Conservation (phyloP, 2,113 vertebrate genomes). For the Corythornis vintsioides region DNA sequence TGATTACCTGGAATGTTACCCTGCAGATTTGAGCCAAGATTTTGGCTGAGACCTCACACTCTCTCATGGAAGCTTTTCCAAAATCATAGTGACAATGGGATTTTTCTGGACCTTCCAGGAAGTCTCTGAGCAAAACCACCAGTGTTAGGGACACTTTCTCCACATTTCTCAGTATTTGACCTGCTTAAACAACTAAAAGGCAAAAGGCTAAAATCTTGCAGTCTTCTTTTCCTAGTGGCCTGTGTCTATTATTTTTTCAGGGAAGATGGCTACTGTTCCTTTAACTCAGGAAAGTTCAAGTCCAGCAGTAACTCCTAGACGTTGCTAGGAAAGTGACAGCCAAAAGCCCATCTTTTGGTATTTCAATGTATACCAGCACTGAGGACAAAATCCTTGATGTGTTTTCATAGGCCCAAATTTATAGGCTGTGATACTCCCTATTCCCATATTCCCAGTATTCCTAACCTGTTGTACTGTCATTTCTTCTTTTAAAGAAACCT, state of each 20-base stretch:
- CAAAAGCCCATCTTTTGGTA: neutral
- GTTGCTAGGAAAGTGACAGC: neutral
- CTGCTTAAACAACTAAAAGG: neutral
- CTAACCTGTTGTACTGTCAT: neutral
- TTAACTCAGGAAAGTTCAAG: neutral
- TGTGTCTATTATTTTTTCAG: neutral
- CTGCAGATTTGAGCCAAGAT: accelerated
- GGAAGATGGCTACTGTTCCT: neutral
- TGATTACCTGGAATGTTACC: neutral
- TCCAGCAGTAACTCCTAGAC: neutral
- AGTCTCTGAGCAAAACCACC: neutral
- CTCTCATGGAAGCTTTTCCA: neutral
- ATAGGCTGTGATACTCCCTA: neutral
- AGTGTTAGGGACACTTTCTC: neutral
- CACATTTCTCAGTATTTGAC: neutral
- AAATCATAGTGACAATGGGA: neutral
- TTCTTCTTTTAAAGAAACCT: neutral
- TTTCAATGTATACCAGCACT: neutral
- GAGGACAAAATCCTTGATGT: neutral
- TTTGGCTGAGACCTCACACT: neutral
- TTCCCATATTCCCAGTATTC: neutral
- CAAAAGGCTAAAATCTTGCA: neutral
- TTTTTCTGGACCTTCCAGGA: neutral
- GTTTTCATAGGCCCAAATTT: neutral
- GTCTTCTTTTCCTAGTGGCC: neutral